These are phyloP conservation scores for Aspiorhynchus laticeps DNA, from an alignment of 2,113 vertebrate genomes.

Conservation along the genomic window DNA sequence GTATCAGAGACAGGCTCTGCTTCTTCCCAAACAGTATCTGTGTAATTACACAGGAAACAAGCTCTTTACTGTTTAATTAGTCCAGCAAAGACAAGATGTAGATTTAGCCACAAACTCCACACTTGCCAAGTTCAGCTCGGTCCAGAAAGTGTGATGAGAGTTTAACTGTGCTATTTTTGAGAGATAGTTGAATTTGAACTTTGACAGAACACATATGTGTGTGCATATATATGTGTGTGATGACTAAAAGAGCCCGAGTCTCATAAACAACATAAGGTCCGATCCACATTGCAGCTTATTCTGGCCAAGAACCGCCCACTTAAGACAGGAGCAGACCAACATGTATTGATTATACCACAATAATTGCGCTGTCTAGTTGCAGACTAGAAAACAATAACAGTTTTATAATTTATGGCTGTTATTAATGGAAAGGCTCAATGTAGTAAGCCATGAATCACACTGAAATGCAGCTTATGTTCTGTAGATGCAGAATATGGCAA, in stretches of 20 bases:
- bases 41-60: conserved; percentile 48
- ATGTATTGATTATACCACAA: not conserved
- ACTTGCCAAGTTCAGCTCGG: not conserved
- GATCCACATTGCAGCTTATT: not conserved
- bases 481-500: not conserved
- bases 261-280: conserved; percentile 9
- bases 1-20: conserved; percentile 25
- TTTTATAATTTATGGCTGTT: conserved; percentile 8
- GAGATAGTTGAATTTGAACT: not conserved
- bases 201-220: not conserved
- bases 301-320: not conserved
- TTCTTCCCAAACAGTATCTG: conserved; percentile 38
- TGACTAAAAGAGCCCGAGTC: not conserved
- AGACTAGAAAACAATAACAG: not conserved
- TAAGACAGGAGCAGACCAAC: not conserved
- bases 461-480: not conserved
- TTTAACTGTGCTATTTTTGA: not conserved
- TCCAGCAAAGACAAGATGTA: conserved; percentile 28
- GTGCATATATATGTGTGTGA: not conserved
- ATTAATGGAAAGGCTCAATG: not conserved
- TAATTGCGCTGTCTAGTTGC: not conserved
- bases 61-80: conserved; percentile 50
- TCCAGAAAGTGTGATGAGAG: conserved; percentile 3
- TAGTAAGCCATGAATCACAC: not conserved
- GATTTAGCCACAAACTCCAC: conserved; percentile 28